phyloP scores from a whole-genome alignment of 35 echinoderm and acorn worm species.

The Amphiura filiformis region DNA sequence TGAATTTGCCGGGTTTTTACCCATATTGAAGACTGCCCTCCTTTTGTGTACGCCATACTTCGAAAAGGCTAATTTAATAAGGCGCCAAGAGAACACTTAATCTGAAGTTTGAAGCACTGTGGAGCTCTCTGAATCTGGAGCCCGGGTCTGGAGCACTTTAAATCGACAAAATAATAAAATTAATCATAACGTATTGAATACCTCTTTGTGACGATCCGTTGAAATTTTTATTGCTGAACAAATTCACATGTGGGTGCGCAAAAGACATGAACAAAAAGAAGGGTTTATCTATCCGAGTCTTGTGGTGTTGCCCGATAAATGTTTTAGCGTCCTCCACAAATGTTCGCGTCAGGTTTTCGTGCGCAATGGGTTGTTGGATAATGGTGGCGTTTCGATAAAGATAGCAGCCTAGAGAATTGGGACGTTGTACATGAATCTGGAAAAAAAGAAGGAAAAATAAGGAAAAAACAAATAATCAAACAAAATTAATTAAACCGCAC shows the following conservation, averaged over 20 bases:
- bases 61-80: no score
- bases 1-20: no score
- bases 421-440: not conserved
- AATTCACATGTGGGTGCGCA: constrained; percentile 46
- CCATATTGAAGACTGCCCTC: no score
- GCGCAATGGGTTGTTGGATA: constrained; percentile 64
- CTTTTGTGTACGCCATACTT: no score
- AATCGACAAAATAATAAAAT: no score
- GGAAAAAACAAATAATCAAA: no score
- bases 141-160: no score
- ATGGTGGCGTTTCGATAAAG: constrained; percentile 80
- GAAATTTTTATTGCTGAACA: constrained; percentile 44
- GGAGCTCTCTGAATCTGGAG: no score
- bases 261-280: constrained; percentile 78
- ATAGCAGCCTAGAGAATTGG: constrained; percentile 41
- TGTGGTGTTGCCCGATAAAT: constrained; percentile 66
- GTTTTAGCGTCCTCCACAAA: constrained; percentile 66
- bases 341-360: constrained; percentile 55
- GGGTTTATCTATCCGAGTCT: constrained; percentile 26
- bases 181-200: no score
- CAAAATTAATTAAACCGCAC: no score
- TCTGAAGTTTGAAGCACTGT: no score
- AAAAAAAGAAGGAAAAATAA: not conserved
- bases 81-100: no score
- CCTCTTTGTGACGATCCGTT: constrained; percentile 64